Base-by-base conservation (phyloP, 2,113 vertebrate species). In the Scolopax mira region DNA sequence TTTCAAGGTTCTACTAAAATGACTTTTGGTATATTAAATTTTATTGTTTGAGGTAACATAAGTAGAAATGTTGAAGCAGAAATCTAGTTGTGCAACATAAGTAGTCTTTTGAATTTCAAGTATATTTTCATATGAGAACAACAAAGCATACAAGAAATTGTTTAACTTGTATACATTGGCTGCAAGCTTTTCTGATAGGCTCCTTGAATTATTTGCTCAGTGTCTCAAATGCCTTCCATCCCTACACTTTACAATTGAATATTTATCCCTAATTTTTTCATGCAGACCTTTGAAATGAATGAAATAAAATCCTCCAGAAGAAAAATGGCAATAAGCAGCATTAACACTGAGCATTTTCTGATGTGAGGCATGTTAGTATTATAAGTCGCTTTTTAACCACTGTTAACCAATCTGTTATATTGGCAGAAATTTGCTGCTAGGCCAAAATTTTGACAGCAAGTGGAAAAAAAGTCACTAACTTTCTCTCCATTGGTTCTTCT, bases 1-100 rank as follows among this genome's bases (percentile, higher is more conserved):
- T 94, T 93, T 93, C 33, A 65, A 62, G 31, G 22, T 58, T 90
- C 94, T 65, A 19, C 10, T 77, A n/a, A 72, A 73, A 87, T 49
- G 2, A 57, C 85, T 85, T 64, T 54, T 67, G 18, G 5, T 82
- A 6, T 70, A 78, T 49, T 55, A n/a, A 89, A 58, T 65, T 61
- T 54, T 21, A 65, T 62, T 42, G 80, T 91, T 91, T 92, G 49
- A 78, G 8, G 16, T 41, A 48, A 48, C 2, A 6, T 49, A 87
- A 72, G 28, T 42, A 69, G 30, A 89, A 86, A 83, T 58, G 25
- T 4, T 71, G 48, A 88, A 74, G 25, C 21, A 84, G 27, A 39
- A 91, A 88, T 74, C 41, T 52, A 44, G 17, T 12, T 52, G 3
- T 41, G 13, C 66, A 86, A 85, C 11, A 61, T 13, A 93, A 64